A percentile compares a stretch with the other conserved stretches of the same genome.
phyloP scores from a whole-genome alignment of 37 sponge, comb jelly and placozoan genomes.

The Beroe forskalii region DNA sequence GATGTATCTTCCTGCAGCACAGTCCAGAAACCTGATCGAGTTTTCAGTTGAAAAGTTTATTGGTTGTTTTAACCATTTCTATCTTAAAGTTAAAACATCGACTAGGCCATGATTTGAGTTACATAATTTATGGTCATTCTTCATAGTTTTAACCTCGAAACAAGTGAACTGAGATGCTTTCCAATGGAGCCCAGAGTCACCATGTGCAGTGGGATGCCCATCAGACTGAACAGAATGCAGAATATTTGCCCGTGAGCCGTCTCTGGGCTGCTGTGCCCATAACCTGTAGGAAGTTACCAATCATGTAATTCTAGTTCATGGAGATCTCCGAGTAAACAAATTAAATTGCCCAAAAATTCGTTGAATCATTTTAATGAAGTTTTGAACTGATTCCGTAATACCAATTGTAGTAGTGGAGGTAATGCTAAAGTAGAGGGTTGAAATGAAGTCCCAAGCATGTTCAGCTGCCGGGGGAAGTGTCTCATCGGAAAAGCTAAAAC shows the following conservation, averaged over 20 bases:
- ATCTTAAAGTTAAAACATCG: background rate
- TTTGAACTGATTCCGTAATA: too few species aligned
- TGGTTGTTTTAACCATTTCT: background rate
- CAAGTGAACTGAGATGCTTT: slow-evolving; percentile 9
- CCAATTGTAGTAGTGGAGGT: slow-evolving; percentile 59
- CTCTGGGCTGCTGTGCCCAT: slow-evolving; percentile 39
- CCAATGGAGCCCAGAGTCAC: slow-evolving; percentile 33
- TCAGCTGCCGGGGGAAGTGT: background rate
- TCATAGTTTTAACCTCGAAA: background rate
- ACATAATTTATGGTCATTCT: background rate
- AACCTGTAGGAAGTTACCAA: slow-evolving; percentile 40
- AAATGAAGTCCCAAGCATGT: slow-evolving; percentile 61
- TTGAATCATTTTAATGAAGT: too few species aligned
- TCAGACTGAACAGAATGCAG: slow-evolving; percentile 44
- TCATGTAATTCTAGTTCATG: too few species aligned
- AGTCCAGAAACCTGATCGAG: slow-evolving; percentile 8
- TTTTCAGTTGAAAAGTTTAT: background rate
- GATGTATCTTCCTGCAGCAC: background rate
- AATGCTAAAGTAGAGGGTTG: slow-evolving; percentile 55
- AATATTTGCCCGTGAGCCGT: slow-evolving; percentile 4
- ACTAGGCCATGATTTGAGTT: background rate
- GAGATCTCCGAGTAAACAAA: too few species aligned
- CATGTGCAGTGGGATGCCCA: slow-evolving; percentile 62
- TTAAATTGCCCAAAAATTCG: too few species aligned
- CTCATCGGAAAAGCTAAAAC: slow-evolving; percentile 26